Percentiles rank a stretch among this genome's conserved stretches.
Evolutionary conservation across 2,113 vertebrate genomes (phyloP).

Genomic region (Cottus gobio): DNA sequence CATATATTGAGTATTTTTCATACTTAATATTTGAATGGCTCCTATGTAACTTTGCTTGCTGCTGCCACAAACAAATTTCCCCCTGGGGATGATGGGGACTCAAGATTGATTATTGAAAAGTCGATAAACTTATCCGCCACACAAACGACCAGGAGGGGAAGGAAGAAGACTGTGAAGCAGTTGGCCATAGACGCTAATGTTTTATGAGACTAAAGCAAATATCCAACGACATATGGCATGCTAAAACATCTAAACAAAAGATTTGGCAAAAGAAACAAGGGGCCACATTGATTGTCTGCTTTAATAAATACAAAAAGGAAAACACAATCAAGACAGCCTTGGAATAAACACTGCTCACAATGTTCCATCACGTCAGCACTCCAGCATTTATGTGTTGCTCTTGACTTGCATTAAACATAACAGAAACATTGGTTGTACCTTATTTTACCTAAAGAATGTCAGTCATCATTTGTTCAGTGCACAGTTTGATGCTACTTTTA

Average conservation of each 20-base stretch:
- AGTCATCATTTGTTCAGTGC: background rate
- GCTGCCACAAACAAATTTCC: too few relatives aligned
- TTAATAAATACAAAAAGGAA: background rate
- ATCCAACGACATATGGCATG: background rate
- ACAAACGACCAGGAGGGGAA: background rate
- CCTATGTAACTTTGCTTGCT: too few relatives aligned
- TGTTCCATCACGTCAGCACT: background rate
- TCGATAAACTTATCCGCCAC: slow-evolving; percentile 10
- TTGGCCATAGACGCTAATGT: background rate
- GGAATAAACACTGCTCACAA: background rate
- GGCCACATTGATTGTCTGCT: background rate
- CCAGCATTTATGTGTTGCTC: background rate
- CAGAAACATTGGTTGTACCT: background rate
- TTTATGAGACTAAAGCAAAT: slow-evolving; percentile 8
- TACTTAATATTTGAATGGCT: too few relatives aligned
- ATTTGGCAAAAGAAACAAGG: background rate
- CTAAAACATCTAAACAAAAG: background rate
- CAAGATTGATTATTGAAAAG: slow-evolving; percentile 39
- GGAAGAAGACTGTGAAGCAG: background rate
- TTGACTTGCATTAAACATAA: background rate
- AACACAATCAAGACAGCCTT: background rate
- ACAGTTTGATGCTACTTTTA: background rate
- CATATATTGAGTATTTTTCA: too few relatives aligned
- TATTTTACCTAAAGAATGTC: background rate
- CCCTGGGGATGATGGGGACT: too few relatives aligned